Conservation (phyloP, 2,113 vertebrate genomes). For the Mastomys coucha region DNA sequence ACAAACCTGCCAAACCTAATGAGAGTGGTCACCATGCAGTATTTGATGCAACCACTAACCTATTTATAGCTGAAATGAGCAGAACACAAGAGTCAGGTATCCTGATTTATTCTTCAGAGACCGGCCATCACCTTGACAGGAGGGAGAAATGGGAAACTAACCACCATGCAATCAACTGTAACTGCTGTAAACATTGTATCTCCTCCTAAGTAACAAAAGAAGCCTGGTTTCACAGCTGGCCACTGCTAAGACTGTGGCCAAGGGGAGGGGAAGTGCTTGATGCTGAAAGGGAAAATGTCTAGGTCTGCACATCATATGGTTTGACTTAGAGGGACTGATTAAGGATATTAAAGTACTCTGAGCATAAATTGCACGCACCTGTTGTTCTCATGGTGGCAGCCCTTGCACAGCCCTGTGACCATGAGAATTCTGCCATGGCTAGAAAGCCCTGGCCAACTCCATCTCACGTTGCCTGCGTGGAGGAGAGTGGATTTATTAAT, state of each 20-base stretch:
- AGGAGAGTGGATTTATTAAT: conserved; percentile 86
- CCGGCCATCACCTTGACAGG: background rate
- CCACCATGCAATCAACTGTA: conserved; percentile 73
- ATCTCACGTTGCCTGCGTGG: conserved; percentile 80
- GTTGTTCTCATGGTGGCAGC: conserved; percentile 78
- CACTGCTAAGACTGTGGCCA: background rate
- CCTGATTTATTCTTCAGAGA: conserved; percentile 68
- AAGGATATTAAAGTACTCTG: conserved; percentile 82
- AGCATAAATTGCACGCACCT: conserved; percentile 86
- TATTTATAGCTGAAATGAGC: background rate
- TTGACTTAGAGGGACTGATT: conserved; percentile 86
- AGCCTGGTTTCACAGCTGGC: conserved; percentile 61
- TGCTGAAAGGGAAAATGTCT: conserved; percentile 34
- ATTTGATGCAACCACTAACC: background rate
- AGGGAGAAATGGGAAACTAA: conserved; percentile 58
- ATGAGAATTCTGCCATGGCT: conserved; percentile 32
- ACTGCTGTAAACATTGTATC: conserved; percentile 76
- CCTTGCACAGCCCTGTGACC: conserved; percentile 75
- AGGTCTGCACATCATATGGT: conserved; percentile 82
- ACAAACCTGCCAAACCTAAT: background rate
- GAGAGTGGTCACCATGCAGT: conserved; percentile 49
- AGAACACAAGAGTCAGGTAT: conserved; percentile 25
- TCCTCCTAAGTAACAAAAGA: conserved; percentile 59
- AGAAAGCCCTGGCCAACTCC: conserved; percentile 64
- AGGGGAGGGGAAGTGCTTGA: background rate